Evolutionary conservation across 2,113 vertebrate genomes (phyloP), one percentile per base, ranked within the genome.

Genomic region (Melanocharis versteri): DNA sequence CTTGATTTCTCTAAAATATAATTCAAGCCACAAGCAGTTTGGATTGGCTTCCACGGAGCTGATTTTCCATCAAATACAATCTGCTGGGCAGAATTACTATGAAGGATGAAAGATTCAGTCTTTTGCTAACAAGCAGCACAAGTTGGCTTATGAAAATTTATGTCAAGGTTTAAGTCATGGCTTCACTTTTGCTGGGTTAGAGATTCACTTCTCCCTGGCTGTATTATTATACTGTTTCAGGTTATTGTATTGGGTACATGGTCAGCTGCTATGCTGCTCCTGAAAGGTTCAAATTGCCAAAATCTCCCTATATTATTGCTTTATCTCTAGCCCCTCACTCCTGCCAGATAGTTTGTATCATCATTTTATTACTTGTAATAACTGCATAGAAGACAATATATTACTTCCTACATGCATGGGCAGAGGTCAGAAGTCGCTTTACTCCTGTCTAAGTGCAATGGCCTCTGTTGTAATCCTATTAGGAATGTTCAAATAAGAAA

Each of bases 401-500:
- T 79, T 71, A 45, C 44, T 82, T 79, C 57, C 23, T 48, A 53
- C 44, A 57, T 3, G 2, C 1, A 1, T 51, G 37, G 33, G 61
- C 35, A 93, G 54, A 69, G 70, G 71, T 80, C 66, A 94, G 28
- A 56, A 85, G 54, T 61, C 54, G 28, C 33, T 85, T 90, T 69
- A 64, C 71, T 92, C 37, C 62, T 40, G 14, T 26, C 37, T 17
- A 65, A 75, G 18, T 69, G 51, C 28, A 76, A 75, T 11, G 21
- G 48, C 19, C 70, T 91, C 54, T 45, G 23, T 30, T 83, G 51
- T 37, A 86, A 93, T 26, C 22, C 44, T 47, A 42, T 78, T 51
- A 90, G 58, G 69, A 92, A 77, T 22, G 35, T 72, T 95, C 77
- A 93, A 83, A 83, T 83, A 70, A 88, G 47, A 81, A 72, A 85